Evolutionary conservation across 2,888 invertebrate species (phyloP).

Genomic region (Tipula helvola): DNA sequence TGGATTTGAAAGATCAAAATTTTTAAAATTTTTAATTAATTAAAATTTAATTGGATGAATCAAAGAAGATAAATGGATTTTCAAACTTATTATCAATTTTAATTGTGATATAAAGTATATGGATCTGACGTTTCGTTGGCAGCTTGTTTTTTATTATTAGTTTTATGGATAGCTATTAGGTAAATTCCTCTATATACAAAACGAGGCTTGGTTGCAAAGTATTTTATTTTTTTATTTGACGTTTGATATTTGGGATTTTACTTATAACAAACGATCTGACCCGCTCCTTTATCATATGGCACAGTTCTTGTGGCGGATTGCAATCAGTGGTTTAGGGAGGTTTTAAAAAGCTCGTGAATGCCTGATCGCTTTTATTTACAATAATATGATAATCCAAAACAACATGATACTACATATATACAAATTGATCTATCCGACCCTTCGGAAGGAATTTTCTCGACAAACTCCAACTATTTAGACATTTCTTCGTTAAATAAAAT

Average conservation of each 20-base stretch:
- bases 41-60: background rate
- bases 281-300: too few species aligned
- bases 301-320: too few species aligned
- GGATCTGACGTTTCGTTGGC: background rate
- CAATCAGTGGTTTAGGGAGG: too few species aligned
- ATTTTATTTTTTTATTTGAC: background rate
- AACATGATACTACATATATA: too few species aligned
- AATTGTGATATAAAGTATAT: background rate
- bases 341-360: too few species aligned
- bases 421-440: too few species aligned
- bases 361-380: too few species aligned
- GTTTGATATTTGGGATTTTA: background rate
- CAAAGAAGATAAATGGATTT: background rate
- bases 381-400: too few species aligned
- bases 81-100: background rate
- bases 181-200: background rate
- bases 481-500: too few species aligned
- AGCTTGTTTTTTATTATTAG: background rate
- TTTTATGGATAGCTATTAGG: background rate
- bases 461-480: too few species aligned
- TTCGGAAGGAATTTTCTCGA: too few species aligned
- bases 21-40: background rate
- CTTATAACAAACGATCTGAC: too few species aligned
- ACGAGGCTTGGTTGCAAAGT: background rate
- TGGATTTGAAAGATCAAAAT: background rate